Evolutionary conservation across 2,113 vertebrate species (phyloP).

Genomic region (Candoia aspera): DNA sequence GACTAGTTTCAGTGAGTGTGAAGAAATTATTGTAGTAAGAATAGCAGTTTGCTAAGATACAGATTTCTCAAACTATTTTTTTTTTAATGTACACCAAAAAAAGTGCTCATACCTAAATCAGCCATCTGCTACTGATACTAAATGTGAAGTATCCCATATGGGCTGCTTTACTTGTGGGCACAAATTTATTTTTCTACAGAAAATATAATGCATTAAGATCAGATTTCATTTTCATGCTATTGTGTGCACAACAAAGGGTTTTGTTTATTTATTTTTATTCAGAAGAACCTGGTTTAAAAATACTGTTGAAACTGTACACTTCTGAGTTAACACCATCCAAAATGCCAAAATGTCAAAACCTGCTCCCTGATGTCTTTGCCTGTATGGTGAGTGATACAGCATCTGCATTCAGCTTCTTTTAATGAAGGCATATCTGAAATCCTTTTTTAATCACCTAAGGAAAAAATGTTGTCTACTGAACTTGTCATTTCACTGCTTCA

Average conservation of each 20-base stretch:
- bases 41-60: constrained; percentile 7
- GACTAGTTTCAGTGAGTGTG: background rate
- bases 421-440: constrained; percentile 11
- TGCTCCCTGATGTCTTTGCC: constrained; percentile 20
- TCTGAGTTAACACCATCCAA: constrained; percentile 4
- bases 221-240: background rate
- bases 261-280: background rate
- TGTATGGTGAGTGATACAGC: background rate
- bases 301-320: background rate
- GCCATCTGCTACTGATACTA: constrained; percentile 6
- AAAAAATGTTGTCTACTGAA: background rate
- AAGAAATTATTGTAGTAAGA: background rate
- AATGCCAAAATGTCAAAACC: constrained; percentile 17
- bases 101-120: constrained; percentile 5
- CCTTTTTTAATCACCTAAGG: background rate
- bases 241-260: background rate
- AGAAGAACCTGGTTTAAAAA: background rate
- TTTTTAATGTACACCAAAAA: background rate
- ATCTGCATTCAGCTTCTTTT: background rate
- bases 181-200: background rate
- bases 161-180: background rate
- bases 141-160: constrained; percentile 7
- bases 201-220: background rate
- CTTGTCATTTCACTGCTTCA: background rate
- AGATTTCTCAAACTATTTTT: background rate